Percentiles rank a stretch among this genome's conserved stretches.
Conservation (phyloP, 2,888 invertebrate species). For the Himalopsyche japonica region DNA sequence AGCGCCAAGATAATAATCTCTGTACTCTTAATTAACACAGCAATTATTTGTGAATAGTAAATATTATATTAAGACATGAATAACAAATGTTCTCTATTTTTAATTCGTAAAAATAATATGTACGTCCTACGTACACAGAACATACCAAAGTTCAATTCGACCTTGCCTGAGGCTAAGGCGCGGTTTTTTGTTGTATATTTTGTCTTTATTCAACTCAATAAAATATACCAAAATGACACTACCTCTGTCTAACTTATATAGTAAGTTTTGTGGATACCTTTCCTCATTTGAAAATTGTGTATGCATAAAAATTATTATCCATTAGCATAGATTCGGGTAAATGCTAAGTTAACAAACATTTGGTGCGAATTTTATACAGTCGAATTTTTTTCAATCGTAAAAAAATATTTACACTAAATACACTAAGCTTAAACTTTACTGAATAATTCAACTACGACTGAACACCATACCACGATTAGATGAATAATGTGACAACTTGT, state of each 20-base stretch:
- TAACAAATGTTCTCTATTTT: too few relatives aligned
- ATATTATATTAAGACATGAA: too few relatives aligned
- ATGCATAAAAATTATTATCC: background rate
- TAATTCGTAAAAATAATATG: too few relatives aligned
- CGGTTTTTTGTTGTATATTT: background rate
- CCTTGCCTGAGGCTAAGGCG: slow-evolving; percentile 14
- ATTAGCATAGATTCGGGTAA: background rate
- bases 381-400: too few relatives aligned
- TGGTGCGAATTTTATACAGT: background rate
- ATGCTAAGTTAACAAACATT: background rate
- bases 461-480: too few relatives aligned
- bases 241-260: background rate
- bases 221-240: background rate
- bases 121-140: background rate
- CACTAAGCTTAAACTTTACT: too few relatives aligned
- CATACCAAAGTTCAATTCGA: background rate
- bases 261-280: background rate
- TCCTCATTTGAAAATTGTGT: background rate
- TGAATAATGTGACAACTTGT: too few relatives aligned
- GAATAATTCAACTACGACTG: too few relatives aligned
- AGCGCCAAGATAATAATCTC: too few relatives aligned
- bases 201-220: background rate
- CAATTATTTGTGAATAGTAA: too few relatives aligned
- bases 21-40: too few relatives aligned
- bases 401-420: too few relatives aligned